Base-by-base conservation (phyloP, 2,797 vertebrate species). In the Sitta carolinensis region DNA sequence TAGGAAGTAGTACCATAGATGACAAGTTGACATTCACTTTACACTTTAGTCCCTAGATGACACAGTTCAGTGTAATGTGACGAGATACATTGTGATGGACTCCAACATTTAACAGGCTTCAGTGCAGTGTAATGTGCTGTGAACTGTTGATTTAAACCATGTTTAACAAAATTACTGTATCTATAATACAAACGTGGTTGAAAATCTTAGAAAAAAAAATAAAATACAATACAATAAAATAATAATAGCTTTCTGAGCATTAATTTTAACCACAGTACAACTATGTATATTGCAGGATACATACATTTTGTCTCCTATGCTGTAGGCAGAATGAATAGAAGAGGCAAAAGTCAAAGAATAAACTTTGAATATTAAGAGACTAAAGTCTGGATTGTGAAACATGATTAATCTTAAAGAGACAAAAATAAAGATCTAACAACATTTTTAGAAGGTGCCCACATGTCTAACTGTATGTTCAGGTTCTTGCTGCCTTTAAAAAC, bases 1-100 rank as follows among this genome's bases (percentile, higher is more conserved):
- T 82, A 84, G 79, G 90, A 95, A 92, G 23, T 42, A 51, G 63
- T 94, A 83, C 32, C 36, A 16, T 18, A 73, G 51, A 75, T 81
- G 84, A 84, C 82, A 94, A 91, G 82, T 42, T 97, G 94, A 93
- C 89, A 95, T 92, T 93, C 82, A 64, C 73, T 79, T 89, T 93
- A 92, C 58, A 69, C 22, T 88, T 52, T 51, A 79, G 62, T 92
- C 89, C 19, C 89, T 62, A 42, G 72, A 55, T 79, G 55, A 73
- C 69, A 78, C 55, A 43, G 70, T 73, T 91, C 66, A 86, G 9
- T 57, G n/a, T 81, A 95, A 89, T 38, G 16, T 93, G 82, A 91
- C 68, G 67, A 94, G 45, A 87, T 96, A 84, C 86, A 90, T 66
- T 86, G 79, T 88, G 82, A 94, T 57, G 73, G 85, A 94, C 72